Evolutionary conservation across 2,888 invertebrate species (phyloP).

Genomic region (Epistrophe grossulariae): DNA sequence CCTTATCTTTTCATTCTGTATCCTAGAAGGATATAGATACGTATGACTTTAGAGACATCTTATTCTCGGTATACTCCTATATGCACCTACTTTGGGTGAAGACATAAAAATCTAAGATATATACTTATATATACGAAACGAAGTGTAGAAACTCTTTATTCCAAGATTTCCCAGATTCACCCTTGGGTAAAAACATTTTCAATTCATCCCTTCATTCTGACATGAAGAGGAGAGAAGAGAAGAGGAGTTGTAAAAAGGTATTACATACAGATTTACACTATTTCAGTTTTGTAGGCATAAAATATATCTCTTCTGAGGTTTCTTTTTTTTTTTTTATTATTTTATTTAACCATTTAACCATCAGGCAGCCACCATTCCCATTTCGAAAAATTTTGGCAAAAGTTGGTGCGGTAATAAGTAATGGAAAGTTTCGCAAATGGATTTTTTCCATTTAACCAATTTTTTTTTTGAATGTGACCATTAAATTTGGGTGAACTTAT

Average conservation of each 20-base stretch:
- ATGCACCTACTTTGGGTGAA: not conserved
- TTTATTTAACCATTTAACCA: conserved; percentile 1
- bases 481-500: conserved; percentile 73
- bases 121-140: not conserved
- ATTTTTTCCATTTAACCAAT: conserved; percentile 72
- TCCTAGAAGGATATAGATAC: not conserved
- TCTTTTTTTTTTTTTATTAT: conserved; percentile 5
- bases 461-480: conserved; percentile 56
- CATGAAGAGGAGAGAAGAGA: not conserved
- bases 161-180: not conserved
- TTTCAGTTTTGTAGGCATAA: conserved; percentile 57
- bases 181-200: conserved; percentile 7
- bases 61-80: not conserved
- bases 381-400: conserved; percentile 61
- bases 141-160: not conserved
- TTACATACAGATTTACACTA: conserved; percentile 68
- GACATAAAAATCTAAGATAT: conserved; percentile 8
- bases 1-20: not conserved
- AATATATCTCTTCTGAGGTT: conserved; percentile 35
- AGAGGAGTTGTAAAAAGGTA: not conserved
- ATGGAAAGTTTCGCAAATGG: conserved; percentile 72
- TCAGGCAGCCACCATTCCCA: conserved; percentile 51
- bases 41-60: conserved; percentile 18
- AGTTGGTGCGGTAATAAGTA: conserved; percentile 69
- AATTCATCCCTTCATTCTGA: not conserved